A percentile compares a stretch with the other conserved stretches of the same genome.
phyloP scores from a whole-genome alignment of 2,113 vertebrate species.

The Petaurus breviceps region DNA sequence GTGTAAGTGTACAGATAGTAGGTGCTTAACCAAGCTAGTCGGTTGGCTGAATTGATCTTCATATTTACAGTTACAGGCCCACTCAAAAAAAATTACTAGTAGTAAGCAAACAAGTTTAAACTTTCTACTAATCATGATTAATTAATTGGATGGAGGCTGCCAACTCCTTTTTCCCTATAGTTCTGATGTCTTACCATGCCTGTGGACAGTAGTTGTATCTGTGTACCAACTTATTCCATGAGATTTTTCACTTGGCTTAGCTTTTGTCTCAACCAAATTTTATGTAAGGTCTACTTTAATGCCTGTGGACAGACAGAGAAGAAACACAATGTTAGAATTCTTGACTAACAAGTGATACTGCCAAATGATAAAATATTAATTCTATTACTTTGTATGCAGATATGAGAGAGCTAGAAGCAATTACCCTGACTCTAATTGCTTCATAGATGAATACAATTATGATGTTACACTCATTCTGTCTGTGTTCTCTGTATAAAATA shows the following conservation, averaged over 20 bases:
- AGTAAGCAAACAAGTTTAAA: neutral
- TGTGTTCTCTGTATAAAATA: conserved; percentile 80
- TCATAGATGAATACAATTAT: conserved; percentile 85
- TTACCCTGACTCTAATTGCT: conserved; percentile 86
- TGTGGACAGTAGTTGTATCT: neutral
- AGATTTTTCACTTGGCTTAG: conserved; percentile 18
- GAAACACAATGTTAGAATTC: conserved; percentile 73
- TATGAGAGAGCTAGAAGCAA: conserved; percentile 80
- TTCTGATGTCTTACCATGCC: neutral
- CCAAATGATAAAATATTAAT: conserved; percentile 88
- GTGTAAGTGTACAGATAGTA: neutral
- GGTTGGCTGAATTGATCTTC: neutral
- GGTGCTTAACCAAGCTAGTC: neutral
- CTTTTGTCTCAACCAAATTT: conserved; percentile 69
- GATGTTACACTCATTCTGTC: conserved; percentile 82
- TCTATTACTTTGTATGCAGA: conserved; percentile 83
- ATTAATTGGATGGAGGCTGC: neutral
- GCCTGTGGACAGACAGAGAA: conserved; percentile 76
- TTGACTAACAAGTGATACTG: conserved; percentile 79
- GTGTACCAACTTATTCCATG: neutral
- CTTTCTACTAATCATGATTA: neutral
- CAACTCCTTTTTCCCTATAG: neutral
- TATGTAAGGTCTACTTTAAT: conserved; percentile 72
- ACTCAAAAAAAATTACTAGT: neutral
- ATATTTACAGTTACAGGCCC: neutral